phyloP scores from a whole-genome alignment of 2,113 vertebrate genomes.

The Salvator merianae region DNA sequence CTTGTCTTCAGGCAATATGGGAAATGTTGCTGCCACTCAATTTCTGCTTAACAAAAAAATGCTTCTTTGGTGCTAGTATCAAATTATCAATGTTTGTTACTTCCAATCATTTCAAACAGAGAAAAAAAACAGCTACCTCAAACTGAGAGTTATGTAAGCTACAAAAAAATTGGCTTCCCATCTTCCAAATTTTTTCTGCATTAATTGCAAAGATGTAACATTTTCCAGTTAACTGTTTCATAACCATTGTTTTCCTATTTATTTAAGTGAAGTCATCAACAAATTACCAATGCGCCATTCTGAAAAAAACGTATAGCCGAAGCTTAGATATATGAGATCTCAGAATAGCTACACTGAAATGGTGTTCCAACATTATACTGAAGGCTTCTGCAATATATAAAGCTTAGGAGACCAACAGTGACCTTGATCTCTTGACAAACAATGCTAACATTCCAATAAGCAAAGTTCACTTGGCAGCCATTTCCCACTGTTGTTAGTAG shows the following conservation, averaged over 20 bases:
- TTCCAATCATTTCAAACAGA: slow-evolving; percentile 29
- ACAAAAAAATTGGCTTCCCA: neutral
- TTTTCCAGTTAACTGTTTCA: slow-evolving; percentile 16
- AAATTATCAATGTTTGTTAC: slow-evolving; percentile 29
- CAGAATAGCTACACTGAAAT: slow-evolving; percentile 23
- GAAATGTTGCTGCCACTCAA: slow-evolving; percentile 6
- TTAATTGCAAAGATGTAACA: slow-evolving; percentile 35
- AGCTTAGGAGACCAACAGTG: neutral
- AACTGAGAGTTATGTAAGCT: slow-evolving; percentile 30
- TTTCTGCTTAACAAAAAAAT: slow-evolving; percentile 42
- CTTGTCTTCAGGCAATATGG: slow-evolving; percentile 45
- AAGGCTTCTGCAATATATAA: slow-evolving; percentile 25
- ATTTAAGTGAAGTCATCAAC: neutral
- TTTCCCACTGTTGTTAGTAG: slow-evolving; percentile 6
- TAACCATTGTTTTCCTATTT: neutral
- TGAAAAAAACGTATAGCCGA: neutral
- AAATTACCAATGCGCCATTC: neutral
- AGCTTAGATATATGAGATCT: neutral
- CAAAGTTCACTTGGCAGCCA: neutral
- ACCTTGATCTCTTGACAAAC: slow-evolving; percentile 13
- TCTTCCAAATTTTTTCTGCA: slow-evolving; percentile 8
- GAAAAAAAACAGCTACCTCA: slow-evolving; percentile 30
- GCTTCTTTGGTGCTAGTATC: slow-evolving; percentile 22
- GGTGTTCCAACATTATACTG: slow-evolving; percentile 28
- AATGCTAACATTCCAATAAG: slow-evolving; percentile 17